These are phyloP conservation scores for Ceratitis capitata DNA, from an alignment of 1,140 invertebrate genomes.

Conservation along the genomic window DNA sequence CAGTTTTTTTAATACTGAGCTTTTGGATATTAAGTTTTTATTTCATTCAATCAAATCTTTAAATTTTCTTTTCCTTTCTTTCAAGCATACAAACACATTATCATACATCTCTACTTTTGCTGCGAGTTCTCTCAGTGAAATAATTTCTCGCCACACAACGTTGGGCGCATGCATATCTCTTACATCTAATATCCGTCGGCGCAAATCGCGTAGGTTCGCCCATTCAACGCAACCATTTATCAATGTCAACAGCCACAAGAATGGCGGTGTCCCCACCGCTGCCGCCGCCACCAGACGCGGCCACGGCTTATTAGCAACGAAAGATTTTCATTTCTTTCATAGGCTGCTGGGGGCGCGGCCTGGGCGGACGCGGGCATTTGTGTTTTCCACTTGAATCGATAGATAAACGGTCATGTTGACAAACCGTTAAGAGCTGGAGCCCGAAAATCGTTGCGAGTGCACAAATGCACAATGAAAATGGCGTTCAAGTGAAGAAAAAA, in stretches of 20 bases:
- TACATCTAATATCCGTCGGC: conserved; percentile 11
- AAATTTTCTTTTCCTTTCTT: too few species aligned
- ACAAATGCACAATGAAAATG: neutral
- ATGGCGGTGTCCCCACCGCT: neutral
- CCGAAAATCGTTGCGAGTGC: too few species aligned
- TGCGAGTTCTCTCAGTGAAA: neutral
- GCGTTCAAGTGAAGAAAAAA: neutral
- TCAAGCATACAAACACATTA: neutral
- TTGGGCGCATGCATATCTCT: neutral
- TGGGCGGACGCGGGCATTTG: neutral
- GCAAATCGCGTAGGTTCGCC: neutral
- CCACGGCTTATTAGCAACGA: conserved; percentile 7
- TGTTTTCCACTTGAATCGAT: conserved; percentile 2
- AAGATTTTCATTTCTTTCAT: conserved; percentile 5
- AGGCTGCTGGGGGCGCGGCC: neutral
- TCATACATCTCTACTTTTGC: too few species aligned
- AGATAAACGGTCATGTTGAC: neutral
- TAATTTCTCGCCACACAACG: neutral
- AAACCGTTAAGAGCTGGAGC: neutral
- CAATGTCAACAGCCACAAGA: conserved; percentile 10
- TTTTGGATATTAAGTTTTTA: neutral
- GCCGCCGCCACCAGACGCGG: neutral
- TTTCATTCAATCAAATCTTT: too few species aligned
- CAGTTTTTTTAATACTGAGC: too few species aligned
- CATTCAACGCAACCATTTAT: neutral